Conservation (phyloP, 2,888 invertebrate genomes). For the Euplagia quadripunctaria region DNA sequence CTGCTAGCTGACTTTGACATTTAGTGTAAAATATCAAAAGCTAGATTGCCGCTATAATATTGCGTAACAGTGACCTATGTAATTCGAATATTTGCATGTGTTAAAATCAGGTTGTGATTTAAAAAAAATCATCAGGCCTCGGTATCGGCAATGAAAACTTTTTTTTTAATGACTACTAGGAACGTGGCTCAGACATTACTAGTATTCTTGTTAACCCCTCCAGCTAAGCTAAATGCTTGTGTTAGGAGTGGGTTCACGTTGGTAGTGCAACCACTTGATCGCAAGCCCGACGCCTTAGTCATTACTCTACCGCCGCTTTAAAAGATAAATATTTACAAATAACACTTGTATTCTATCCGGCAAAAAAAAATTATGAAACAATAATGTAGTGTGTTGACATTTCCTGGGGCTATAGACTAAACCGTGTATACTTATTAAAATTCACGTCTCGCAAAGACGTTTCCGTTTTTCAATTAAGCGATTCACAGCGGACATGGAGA, state of each 20-base stretch:
- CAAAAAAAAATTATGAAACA: conserved; percentile 37
- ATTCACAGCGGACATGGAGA: conserved; percentile 32
- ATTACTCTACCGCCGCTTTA: too few relatives aligned
- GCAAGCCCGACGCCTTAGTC: too few relatives aligned
- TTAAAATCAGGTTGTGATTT: background rate
- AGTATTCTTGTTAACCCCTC: too few relatives aligned
- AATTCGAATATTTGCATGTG: background rate
- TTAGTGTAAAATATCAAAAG: conserved; percentile 35
- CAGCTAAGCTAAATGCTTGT: too few relatives aligned
- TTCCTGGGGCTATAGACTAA: conserved; percentile 36
- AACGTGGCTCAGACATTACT: too few relatives aligned
- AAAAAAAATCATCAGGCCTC: too few relatives aligned
- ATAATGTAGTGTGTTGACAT: conserved; percentile 34
- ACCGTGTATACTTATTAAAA: conserved; percentile 53
- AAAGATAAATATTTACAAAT: conserved; percentile 15
- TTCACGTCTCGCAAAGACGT: conserved; percentile 64
- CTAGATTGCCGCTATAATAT: conserved; percentile 19
- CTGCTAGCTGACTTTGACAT: conserved; percentile 28
- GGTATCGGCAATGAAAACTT: too few relatives aligned
- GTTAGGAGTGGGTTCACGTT: too few relatives aligned
- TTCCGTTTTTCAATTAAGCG: conserved; percentile 60
- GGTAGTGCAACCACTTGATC: too few relatives aligned
- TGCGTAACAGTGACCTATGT: conserved; percentile 9
- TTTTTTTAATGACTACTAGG: too few relatives aligned
- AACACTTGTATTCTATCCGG: conserved; percentile 23